phyloP scores from a whole-genome alignment of 2,797 vertebrate species.

The Trachurus trachurus region DNA sequence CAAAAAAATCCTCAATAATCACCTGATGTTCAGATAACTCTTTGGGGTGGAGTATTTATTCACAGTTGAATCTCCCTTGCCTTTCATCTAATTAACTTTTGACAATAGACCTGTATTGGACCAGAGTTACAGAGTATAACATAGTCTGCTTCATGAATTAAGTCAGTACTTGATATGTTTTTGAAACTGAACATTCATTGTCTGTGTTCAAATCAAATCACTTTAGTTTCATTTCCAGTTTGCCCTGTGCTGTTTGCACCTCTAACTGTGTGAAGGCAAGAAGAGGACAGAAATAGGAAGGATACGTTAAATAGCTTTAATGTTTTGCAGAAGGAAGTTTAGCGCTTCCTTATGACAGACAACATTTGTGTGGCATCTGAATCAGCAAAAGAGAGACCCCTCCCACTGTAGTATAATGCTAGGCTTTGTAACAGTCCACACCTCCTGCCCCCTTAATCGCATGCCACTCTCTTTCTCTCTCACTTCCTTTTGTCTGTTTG shows the following conservation, averaged over 20 bases:
- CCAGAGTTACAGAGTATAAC: too few species aligned
- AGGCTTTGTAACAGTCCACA: constrained; percentile 50
- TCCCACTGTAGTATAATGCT: constrained; percentile 41
- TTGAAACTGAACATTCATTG: too few species aligned
- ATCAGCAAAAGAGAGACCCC: constrained; percentile 14
- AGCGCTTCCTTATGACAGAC: background rate
- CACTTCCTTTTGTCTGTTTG: background rate
- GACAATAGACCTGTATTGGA: too few species aligned
- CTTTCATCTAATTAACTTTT: too few species aligned
- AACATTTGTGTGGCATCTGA: constrained; percentile 8
- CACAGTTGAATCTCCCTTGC: background rate
- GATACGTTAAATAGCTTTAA: background rate
- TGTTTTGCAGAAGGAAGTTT: background rate
- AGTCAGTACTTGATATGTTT: background rate
- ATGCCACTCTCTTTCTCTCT: background rate
- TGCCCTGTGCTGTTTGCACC: background rate
- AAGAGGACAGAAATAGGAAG: background rate
- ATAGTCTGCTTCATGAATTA: background rate
- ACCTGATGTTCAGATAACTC: background rate
- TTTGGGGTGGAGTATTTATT: background rate
- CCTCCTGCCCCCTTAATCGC: constrained; percentile 30
- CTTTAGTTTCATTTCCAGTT: too few species aligned
- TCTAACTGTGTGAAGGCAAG: background rate
- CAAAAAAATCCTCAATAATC: background rate
- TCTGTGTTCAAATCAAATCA: too few species aligned